Evolutionary conservation across 2,797 vertebrate genomes (phyloP), one percentile per base, ranked within the genome.

Genomic region (Hemitrygon akajei): DNA sequence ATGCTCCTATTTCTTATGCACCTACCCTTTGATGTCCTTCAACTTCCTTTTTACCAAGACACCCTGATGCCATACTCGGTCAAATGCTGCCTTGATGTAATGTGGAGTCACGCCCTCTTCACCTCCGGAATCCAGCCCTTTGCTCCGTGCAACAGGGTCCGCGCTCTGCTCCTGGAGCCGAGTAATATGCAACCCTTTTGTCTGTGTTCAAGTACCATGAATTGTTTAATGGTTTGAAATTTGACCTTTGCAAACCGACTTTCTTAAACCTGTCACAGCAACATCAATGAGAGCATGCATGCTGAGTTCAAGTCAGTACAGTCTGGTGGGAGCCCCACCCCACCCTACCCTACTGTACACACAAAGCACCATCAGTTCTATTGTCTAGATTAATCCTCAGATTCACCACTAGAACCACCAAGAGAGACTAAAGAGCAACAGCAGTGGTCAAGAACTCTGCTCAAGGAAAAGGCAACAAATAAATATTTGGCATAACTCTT

Each of bases 111-210:
- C 20, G 7, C 71, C 25, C 18, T 14, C 69, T 0, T 75, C 71
- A 75, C 71, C 25, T 75, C 71, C 7, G 71, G 71, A 75, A 25
- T 3, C 3, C 18, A 16, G 69, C 14, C 20, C 69, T 22, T 20
- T 71, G 69, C 14, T 2, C 20, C 7, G 1, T 66, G 34, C 22
- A 66, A 34, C 16, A 3, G 7, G 47, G 63, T 22, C 60, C 69
- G 30, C 34, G 4, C 86, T 69, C 63, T 69, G 60, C 63, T 18
- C 3, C 40, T 20, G 66, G 16, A 89, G 60, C 86, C 63, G 34
- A 66, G 86, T 89, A 66, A 58, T n/a, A 30, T 37, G 60, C 89
- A n/a, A 69, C n/a, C 63, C 86, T 27, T 69, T 89, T 89, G 86
- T 69, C 60, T 11, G 7, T 37, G 86, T 37, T 89, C 86, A 69